These are phyloP conservation scores for Scelioninae gen. 1 DNA, from an alignment of 2,888 invertebrate species.

Conservation along the genomic window DNA sequence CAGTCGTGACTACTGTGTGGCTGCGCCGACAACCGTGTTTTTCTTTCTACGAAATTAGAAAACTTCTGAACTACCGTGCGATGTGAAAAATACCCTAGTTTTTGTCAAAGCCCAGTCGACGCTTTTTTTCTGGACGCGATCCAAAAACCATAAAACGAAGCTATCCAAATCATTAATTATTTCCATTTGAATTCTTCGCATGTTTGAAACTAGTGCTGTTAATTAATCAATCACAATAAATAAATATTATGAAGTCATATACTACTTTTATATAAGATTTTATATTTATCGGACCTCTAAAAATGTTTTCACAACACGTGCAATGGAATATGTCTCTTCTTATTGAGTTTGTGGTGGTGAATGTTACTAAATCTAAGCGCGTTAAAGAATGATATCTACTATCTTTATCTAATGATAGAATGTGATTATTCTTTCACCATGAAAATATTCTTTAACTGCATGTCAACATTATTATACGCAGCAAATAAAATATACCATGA, in stretches of 20 bases:
- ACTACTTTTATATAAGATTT: too few relatives aligned
- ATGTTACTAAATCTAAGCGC: too few relatives aligned
- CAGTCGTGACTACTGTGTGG: constrained; percentile 53
- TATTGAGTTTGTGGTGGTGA: too few relatives aligned
- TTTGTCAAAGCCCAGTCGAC: constrained; percentile 50
- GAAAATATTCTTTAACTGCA: too few relatives aligned
- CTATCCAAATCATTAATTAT: constrained; percentile 49
- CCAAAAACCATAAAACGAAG: constrained; percentile 51
- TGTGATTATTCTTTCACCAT: too few relatives aligned
- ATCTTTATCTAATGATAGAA: too few relatives aligned
- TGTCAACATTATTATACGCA: too few relatives aligned
- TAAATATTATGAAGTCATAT: not conserved
- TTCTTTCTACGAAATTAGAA: constrained; percentile 70
- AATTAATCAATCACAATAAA: constrained; percentile 12
- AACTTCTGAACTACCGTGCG: constrained; percentile 64
- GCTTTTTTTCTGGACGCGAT: constrained; percentile 51
- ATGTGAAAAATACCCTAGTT: constrained; percentile 65
- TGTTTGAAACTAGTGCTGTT: not conserved
- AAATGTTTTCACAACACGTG: too few relatives aligned
- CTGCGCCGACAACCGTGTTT: constrained; percentile 57
- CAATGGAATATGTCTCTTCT: too few relatives aligned
- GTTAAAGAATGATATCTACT: too few relatives aligned
- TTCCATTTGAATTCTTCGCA: constrained; percentile 15
- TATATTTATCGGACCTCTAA: too few relatives aligned
- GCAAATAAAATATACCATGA: too few relatives aligned